Base-by-base conservation (phyloP, 2,113 vertebrate genomes). In the Paramisgurnus dabryanus region DNA sequence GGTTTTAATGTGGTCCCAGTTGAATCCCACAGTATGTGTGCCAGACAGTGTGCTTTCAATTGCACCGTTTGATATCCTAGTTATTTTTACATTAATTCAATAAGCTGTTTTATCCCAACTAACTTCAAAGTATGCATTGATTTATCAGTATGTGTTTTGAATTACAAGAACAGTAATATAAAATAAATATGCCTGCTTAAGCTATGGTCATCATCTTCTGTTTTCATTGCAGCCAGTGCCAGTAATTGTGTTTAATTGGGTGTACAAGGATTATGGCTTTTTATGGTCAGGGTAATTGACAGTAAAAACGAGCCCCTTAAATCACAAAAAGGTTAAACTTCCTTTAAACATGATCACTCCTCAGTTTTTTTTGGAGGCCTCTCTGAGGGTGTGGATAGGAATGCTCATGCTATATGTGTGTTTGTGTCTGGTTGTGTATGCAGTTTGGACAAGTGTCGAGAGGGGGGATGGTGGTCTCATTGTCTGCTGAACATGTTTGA, bases 401-500 rank as follows among this genome's bases (percentile, higher is more conserved):
- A 77, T 64, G 63, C 80, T 82, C 70, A 43, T 82, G 76, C 80
- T 83, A 77, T 84, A 76, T 74, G 79, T 89, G 82, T 72, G 83
- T 82, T 83, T 89, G 81, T 84, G 73, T 4, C 10, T 71, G 69
- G 81, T 63, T 89, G 83, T 81, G 66, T 67, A 66, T 82, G 84
- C 81, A 68, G 77, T 74, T 79, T 83, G 74, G 67, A 50, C 66
- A 79, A 81, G 75, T 76, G 53, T 75, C 5, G 41, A 79, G 83
- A 64, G 74, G 82, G 79, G 82, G 82, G 82, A 79, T 81, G 84
- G 84, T 18, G 76, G 41, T 78, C 61, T 77, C 47, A 79, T 84
- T 86, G 81, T 86, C 78, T 71, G 78, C 78, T 67, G 78, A 83
- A 83, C 85, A 83, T 80, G 78, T 85, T 85, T 86, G 83, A 81